Evolutionary conservation across 2,797 vertebrate species (phyloP).

Genomic region (Melanotaenia boesemani): DNA sequence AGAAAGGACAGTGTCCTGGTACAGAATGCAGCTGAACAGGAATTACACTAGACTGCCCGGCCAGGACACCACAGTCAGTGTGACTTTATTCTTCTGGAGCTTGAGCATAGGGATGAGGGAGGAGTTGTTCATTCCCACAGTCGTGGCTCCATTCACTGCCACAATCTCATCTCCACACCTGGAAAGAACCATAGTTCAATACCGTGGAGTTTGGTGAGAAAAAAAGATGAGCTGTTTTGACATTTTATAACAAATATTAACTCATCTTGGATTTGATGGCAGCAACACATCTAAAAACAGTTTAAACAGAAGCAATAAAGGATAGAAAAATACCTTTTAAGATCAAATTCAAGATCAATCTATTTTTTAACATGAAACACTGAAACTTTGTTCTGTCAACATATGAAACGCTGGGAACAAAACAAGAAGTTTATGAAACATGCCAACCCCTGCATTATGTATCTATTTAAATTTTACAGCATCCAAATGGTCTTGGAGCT

Average conservation of each 20-base stretch:
- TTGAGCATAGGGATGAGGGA: constrained; percentile 95
- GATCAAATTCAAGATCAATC: too few species aligned
- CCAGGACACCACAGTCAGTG: constrained; percentile 93
- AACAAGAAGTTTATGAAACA: too few species aligned
- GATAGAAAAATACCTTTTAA: too few species aligned
- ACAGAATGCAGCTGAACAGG: constrained; percentile 38
- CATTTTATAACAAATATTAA: background rate
- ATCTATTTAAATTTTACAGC: background rate
- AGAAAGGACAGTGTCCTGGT: constrained; percentile 15
- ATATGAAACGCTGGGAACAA: too few species aligned
- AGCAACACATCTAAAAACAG: background rate
- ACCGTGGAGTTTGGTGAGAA: background rate
- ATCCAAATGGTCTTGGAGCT: background rate
- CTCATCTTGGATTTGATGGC: background rate
- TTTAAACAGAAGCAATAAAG: too few species aligned
- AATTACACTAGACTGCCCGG: constrained; percentile 89
- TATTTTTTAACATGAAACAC: too few species aligned
- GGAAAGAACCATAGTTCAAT: constrained; percentile 20
- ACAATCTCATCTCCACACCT: constrained; percentile 96
- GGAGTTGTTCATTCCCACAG: constrained; percentile 93
- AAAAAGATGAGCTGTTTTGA: background rate
- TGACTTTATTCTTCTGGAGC: constrained; percentile 93
- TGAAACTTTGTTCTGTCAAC: too few species aligned
- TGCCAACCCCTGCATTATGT: background rate
- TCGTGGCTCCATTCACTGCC: constrained; percentile 91